Evolutionary conservation across 2,113 vertebrate species (phyloP), one percentile per base, ranked within the genome.

Genomic region (Bolborhynchus lineola): DNA sequence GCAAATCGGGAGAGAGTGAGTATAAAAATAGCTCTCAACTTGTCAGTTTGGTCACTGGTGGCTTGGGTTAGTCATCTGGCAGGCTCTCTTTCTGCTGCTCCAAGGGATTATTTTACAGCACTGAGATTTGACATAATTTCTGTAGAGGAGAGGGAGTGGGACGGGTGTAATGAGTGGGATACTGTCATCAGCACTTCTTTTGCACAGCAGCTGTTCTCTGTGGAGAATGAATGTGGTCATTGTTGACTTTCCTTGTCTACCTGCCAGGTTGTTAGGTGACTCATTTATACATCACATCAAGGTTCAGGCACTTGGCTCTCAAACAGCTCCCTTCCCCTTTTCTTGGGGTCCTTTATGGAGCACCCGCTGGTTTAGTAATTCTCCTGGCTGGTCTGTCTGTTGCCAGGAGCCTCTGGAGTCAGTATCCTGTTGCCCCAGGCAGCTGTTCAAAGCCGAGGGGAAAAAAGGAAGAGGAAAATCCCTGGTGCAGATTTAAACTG

Each of bases 1-100:
- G 91, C 91, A 93, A 89, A 92, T 89, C 83, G 65, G 83, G 96
- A 95, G 93, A 95, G 91, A 95, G 96, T 89, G 92, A 72, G 84
- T 81, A 16, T 80, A 96, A 97, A 95, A 96, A 95, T 97, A 96
- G 88, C 96, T 57, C 55, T 88, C 83, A 94, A 95, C 81, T 93
- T 96, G 93, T 92, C 83, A 82, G 50, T 90, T 91, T 91, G 93
- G 93, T 95, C 82, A 37, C 88, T 81, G 86, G 92, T 85, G 83
- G 87, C 84, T 96, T 97, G 97, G 96, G 94, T 98, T 97, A 98
- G 90, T 97, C 97, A 97, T 93, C 88, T 97, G 97, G 96, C 97
- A 87, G 63, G 57, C 86, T 92, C 90, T 53, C 87, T 83, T 90
- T 69, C 86, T 93, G 85, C 95, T 90, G 93, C 77, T 95, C 86